Conservation (phyloP, 2,113 vertebrate species). For the Crypturellus undulatus region DNA sequence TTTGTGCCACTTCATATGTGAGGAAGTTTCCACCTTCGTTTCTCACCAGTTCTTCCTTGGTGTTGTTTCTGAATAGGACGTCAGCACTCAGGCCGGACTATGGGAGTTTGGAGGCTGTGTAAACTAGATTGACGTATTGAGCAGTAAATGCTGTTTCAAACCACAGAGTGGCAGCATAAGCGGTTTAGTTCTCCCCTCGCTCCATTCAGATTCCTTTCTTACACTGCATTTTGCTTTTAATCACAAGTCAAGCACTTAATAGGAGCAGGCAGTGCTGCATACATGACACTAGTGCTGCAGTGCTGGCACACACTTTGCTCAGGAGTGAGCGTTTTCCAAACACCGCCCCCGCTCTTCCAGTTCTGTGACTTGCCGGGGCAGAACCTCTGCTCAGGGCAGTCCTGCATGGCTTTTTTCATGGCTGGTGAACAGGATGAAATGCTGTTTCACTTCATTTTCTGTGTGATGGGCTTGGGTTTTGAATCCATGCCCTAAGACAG, state of each 20-base stretch:
- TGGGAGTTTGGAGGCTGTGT: neutral
- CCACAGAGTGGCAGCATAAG: conserved; percentile 39
- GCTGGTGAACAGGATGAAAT: neutral
- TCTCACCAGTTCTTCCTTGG: neutral
- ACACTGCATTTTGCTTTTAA: neutral
- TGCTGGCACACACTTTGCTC: neutral
- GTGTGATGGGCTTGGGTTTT: neutral
- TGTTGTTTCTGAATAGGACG: neutral
- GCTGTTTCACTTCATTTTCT: neutral
- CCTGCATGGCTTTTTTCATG: neutral
- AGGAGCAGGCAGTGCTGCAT: neutral
- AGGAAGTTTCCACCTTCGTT: neutral
- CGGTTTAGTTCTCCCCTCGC: neutral
- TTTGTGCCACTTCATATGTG: neutral
- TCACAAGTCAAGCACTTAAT: neutral
- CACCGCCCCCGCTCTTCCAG: conserved; percentile 15
- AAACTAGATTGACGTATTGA: neutral
- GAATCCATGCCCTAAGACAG: neutral
- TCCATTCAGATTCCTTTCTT: neutral
- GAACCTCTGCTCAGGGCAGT: neutral
- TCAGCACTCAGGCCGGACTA: neutral
- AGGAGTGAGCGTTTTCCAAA: neutral
- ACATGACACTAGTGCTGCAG: neutral
- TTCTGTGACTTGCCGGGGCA: conserved; percentile 21
- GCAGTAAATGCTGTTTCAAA: neutral